Evolutionary conservation across 2,888 invertebrate species (phyloP), one percentile per base, ranked within the genome.

Genomic region (Oxytorus armatus): DNA sequence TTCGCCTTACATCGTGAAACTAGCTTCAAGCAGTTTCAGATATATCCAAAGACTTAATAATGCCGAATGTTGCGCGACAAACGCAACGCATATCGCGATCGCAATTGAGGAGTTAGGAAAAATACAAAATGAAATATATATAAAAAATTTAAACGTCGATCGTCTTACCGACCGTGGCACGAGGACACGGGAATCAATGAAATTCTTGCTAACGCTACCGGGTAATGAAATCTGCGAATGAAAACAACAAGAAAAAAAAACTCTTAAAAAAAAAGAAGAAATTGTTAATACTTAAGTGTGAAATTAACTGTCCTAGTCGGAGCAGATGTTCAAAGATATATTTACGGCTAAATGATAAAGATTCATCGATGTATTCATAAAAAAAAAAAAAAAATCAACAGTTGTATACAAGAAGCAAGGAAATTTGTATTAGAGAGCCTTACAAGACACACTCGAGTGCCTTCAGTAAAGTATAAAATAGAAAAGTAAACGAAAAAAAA

Each of bases 241-340:
- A 44, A 21, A 65, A 66, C n/a, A 14, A 49, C 18, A 59, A 57
- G 49, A n/a, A 14, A 51, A 61, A 33, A 47, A 65, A 55, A 49
- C n/a, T n/a, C n/a, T 53, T 7, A 11, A 44, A 47, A 65, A 47
- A 10, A 66, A 25, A 39, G 3, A 59, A 55, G 8, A 49, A 77
- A 80, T 77, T 73, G 76, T 81, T 75, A 78, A 78, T 59, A 72
- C 39, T 61, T 84, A 82, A 81, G 81, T 81, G 82, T 82, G 82
- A 84, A 84, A 82, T 84, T 82, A 84, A 82, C 82, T 81, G 81
- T 82, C 82, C 84, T 84, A 84, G 84, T 84, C 84, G 84, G 84
- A 84, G 84, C 84, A 81, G 81, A 84, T 84, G 84, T 84, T 82
- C 84, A 84, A 84, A 84, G 81, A 84, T 82, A 81, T 84, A 82